A percentile compares a stretch with the other conserved stretches of the same genome.
These are phyloP conservation scores for Brachyptera risi DNA, from an alignment of 2,888 invertebrate genomes.

Conservation along the genomic window DNA sequence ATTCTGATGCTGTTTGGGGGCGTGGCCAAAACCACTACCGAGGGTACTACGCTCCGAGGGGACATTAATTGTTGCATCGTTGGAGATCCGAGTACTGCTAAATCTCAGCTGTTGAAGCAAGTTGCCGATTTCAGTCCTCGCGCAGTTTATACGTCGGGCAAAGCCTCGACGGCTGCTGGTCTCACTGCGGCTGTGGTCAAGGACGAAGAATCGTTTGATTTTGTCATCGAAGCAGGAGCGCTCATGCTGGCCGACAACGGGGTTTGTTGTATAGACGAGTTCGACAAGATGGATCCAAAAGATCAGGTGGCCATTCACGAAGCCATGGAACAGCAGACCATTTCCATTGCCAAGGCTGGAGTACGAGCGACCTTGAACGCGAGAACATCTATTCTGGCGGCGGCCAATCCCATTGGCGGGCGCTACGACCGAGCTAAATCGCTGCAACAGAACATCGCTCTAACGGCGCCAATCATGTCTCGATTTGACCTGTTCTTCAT, in stretches of 20 bases:
- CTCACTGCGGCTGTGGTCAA: conserved; percentile 96
- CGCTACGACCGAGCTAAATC: conserved; percentile 93
- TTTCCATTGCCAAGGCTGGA: conserved; percentile 96
- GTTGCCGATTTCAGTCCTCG: conserved; percentile 90
- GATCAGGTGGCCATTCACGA: conserved; percentile 97
- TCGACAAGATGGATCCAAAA: conserved; percentile 97
- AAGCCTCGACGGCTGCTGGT: conserved; percentile 97
- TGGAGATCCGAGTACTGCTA: conserved; percentile 98
- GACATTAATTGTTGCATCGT: conserved; percentile 98
- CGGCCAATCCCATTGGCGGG: conserved; percentile 97
- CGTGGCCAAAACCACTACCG: conserved; percentile 88
- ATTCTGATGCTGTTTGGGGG: conserved; percentile 96
- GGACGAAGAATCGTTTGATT: conserved; percentile 97
- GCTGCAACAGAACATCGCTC: conserved; percentile 86
- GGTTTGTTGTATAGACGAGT: conserved; percentile 98
- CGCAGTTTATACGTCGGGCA: conserved; percentile 97
- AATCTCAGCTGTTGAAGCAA: conserved; percentile 94
- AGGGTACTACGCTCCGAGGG: conserved; percentile 88
- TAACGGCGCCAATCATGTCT: conserved; percentile 98
- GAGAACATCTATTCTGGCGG: conserved; percentile 94
- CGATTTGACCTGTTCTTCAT: conserved; percentile 98
- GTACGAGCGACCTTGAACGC: conserved; percentile 97
- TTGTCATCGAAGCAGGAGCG: conserved; percentile 98
- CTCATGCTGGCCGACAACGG: conserved; percentile 99
- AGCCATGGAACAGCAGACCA: conserved; percentile 99